Conservation (phyloP, 2,113 vertebrate genomes). For the Excalfactoria chinensis region DNA sequence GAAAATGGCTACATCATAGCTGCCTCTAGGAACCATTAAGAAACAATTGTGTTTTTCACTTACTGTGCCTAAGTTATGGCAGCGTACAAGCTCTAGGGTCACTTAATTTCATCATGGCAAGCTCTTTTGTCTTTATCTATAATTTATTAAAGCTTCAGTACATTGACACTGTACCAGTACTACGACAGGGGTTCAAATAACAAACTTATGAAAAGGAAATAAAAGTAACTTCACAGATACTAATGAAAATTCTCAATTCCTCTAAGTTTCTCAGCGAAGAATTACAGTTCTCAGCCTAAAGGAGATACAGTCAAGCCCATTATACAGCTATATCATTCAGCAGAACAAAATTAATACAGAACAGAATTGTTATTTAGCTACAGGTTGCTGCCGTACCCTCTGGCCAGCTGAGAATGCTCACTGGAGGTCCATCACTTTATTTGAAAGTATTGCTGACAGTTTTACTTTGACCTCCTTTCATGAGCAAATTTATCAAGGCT, state of each 20-base stretch:
- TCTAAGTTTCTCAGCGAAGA: no score
- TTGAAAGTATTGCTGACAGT: neutral
- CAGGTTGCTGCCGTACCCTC: neutral
- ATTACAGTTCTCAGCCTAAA: neutral
- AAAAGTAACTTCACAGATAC: neutral
- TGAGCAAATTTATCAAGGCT: neutral
- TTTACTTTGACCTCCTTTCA: neutral
- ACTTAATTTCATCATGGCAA: neutral
- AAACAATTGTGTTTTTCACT: neutral
- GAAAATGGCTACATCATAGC: neutral
- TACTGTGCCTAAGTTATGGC: neutral
- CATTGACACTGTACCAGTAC: neutral
- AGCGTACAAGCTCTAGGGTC: neutral
- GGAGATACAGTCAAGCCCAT: neutral
- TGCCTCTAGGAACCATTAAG: no score
- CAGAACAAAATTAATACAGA: neutral
- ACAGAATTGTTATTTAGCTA: neutral
- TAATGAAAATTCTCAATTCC: neutral
- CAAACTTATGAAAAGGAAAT: neutral
- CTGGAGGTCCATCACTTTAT: neutral
- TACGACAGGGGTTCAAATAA: neutral
- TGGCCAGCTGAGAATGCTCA: neutral
- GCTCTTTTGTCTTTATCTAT: neutral
- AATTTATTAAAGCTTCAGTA: neutral
- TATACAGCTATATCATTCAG: neutral